A percentile compares a stretch with the other conserved stretches of the same genome.
These are phyloP conservation scores for Phrynocephalus versicolor DNA, from an alignment of 2,113 vertebrate species.

Conservation along the genomic window DNA sequence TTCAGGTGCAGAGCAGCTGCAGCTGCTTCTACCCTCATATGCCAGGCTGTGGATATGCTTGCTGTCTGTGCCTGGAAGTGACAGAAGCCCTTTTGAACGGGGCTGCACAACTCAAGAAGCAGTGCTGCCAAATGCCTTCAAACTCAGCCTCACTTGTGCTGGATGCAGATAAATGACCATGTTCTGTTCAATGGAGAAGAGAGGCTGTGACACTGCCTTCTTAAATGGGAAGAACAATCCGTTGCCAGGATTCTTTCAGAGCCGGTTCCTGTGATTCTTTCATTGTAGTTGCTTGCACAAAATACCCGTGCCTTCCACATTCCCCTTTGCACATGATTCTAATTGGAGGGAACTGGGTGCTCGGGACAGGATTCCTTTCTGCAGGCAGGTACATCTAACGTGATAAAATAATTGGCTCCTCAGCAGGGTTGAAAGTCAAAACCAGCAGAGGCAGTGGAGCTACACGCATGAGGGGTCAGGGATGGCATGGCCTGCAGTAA, in stretches of 20 bases:
- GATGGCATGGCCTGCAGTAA: neutral
- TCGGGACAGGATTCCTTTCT: neutral
- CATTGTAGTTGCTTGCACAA: neutral
- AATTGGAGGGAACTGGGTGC: neutral
- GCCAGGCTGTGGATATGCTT: neutral
- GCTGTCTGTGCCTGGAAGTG: rapidly evolving
- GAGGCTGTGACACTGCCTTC: neutral
- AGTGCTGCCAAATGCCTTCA: neutral
- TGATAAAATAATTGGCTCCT: neutral
- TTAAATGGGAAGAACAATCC: too few species aligned
- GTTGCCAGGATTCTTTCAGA: neutral
- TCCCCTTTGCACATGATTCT: neutral
- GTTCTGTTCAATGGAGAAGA: neutral
- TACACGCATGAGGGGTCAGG: neutral
- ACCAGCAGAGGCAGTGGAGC: neutral
- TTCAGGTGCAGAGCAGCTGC: constrained; percentile 36
- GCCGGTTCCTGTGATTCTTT: neutral
- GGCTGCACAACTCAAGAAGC: rapidly evolving
- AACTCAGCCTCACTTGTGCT: neutral
- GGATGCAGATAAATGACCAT: neutral
- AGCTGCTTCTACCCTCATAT: neutral
- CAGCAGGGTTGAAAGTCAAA: neutral
- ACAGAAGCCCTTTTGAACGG: neutral
- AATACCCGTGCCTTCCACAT: neutral
- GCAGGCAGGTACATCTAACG: neutral